These are phyloP conservation scores for Anabacerthia variegaticeps DNA, from an alignment of 2,797 vertebrate genomes.

Conservation along the genomic window DNA sequence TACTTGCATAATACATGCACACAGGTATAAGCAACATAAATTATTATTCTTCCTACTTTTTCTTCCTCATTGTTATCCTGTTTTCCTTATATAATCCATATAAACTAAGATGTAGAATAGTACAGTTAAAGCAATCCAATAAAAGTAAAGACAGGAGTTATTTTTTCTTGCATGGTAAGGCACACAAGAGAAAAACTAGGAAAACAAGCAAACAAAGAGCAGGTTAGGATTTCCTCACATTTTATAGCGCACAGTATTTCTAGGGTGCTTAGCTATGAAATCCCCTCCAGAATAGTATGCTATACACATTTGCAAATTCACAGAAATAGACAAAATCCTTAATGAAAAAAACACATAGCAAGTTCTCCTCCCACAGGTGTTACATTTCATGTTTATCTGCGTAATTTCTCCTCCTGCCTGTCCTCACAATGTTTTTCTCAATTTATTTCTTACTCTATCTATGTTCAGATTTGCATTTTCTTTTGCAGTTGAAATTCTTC, in stretches of 20 bases:
- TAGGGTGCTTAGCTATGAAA: not conserved
- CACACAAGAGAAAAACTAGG: constrained; percentile 43
- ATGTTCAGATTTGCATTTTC: not conserved
- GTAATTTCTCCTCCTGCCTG: not conserved
- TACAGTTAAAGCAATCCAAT: constrained; percentile 11
- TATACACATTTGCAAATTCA: not conserved
- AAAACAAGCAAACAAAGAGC: constrained; percentile 60
- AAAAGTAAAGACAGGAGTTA: not conserved
- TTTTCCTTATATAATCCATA: constrained; percentile 35
- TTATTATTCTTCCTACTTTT: constrained; percentile 18
- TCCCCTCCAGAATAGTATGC: not conserved
- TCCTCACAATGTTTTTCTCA: not conserved
- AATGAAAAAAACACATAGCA: not conserved
- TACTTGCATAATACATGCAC: constrained; percentile 19
- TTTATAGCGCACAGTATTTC: not conserved
- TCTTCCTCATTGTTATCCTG: constrained; percentile 55
- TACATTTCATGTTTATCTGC: not conserved
- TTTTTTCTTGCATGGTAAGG: constrained; percentile 42
- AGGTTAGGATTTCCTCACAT: not conserved
- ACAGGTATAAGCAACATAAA: constrained; percentile 9
- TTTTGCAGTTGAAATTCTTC: not conserved
- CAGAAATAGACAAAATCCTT: not conserved
- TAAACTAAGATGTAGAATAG: not conserved
- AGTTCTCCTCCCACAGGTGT: not conserved
- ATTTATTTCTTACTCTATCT: not conserved